These are phyloP conservation scores for Betta splendens DNA, from an alignment of 2,797 vertebrate genomes.

Conservation along the genomic window DNA sequence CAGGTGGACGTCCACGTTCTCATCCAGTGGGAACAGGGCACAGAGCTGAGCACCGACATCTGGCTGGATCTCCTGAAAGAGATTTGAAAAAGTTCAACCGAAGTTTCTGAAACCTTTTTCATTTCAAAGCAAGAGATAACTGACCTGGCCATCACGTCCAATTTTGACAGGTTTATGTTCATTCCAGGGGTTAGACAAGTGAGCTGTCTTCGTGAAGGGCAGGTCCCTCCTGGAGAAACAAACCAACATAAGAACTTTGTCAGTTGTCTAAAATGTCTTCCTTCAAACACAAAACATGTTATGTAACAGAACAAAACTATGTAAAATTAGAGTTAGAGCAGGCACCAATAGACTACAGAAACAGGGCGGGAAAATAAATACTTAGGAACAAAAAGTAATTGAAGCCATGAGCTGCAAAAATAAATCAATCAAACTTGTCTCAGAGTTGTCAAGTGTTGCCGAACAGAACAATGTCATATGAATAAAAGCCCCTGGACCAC, in stretches of 20 bases:
- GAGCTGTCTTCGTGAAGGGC: slow-evolving; percentile 95
- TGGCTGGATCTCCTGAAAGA: slow-evolving; percentile 91
- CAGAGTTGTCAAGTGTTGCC: no score
- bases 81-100: neutral
- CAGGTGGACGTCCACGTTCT: slow-evolving; percentile 97
- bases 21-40: slow-evolving; percentile 94
- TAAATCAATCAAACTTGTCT: no score
- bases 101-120: neutral
- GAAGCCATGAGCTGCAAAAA: no score
- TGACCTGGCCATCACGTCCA: slow-evolving; percentile 96
- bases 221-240: slow-evolving; percentile 87
- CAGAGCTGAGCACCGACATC: slow-evolving; percentile 95
- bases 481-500: no score
- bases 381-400: no score
- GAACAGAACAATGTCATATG: no score
- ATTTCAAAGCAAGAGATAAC: rapidly evolving
- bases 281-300: no score
- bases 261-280: no score
- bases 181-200: slow-evolving; percentile 97
- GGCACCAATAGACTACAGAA: no score
- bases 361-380: no score
- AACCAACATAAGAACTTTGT: neutral
- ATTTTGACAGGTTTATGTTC: slow-evolving; percentile 99
- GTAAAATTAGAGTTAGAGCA: no score
- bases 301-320: no score